Percentiles rank a stretch among this genome's conserved stretches.
These are phyloP conservation scores for Myiozetetes cayanensis DNA, from an alignment of 2,113 vertebrate species.

Conservation along the genomic window DNA sequence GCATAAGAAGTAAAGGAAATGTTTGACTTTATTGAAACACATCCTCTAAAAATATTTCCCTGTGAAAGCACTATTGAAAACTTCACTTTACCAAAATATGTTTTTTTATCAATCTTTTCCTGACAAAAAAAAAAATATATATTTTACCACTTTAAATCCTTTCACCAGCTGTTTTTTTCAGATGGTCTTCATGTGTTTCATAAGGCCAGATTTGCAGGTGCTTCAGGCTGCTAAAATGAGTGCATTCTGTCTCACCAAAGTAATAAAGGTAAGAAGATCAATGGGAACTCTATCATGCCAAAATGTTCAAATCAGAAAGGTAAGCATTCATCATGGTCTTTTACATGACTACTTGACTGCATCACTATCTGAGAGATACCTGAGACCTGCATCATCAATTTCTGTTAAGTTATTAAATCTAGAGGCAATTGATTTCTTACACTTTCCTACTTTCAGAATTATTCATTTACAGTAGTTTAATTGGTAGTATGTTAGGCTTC, in stretches of 20 bases:
- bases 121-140: background rate
- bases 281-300: background rate
- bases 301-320: background rate
- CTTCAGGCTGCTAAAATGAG: background rate
- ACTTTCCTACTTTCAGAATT: background rate
- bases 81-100: background rate
- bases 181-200: background rate
- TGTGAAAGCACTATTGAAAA: background rate
- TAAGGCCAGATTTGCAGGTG: background rate
- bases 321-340: background rate
- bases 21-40: background rate
- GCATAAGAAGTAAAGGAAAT: background rate
- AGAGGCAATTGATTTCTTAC: background rate
- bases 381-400: background rate
- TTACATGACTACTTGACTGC: background rate
- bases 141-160: background rate
- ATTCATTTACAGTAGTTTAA: background rate
- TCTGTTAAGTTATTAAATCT: background rate
- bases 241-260: background rate
- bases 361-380: background rate
- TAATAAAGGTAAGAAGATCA: background rate
- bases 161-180: background rate
- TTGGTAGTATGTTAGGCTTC: background rate
- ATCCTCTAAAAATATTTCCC: background rate
- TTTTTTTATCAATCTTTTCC: background rate